Evolutionary conservation across 2,113 vertebrate genomes (phyloP), one percentile per base, ranked within the genome.

Genomic region (human): DNA sequence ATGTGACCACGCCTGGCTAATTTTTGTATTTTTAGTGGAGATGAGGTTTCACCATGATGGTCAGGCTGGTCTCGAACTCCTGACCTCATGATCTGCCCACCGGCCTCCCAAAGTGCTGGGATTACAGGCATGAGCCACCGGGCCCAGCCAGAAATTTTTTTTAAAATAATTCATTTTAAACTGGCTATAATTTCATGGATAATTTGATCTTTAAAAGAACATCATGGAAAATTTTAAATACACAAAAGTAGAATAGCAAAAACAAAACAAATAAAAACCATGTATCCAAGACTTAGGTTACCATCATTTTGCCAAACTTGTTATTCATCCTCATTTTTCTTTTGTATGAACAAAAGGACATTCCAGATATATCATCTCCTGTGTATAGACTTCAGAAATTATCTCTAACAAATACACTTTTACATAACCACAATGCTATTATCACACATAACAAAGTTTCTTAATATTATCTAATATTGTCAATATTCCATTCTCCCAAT

Each of bases 131-230:
- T 55, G 52, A 55, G 52, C 52, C 52, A 55, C 52, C 18, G 20
- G 1, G 6, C 6, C 52, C 18, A 55, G 52, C 52, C 52, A 55
- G 52, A 55, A 55, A 7, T 20, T 55, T 55, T 7, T 55, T 55
- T 55, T 20, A 9, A 79, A 92, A n/a, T 45, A 2, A 93, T 59
- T 90, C 48, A 86, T 10, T 79, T 89, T 25, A 79, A 94, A 72
- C 30, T 87, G 68, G 23, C 57, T 96, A 48, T 66, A 97, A 81
- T 73, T 90, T 76, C 59, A 93, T 40, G 32, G 25, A 68, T 75
- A 82, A 45, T 45, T 94, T 94, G 92, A 94, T 48, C 55, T 81
- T 97, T 76, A 43, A 84, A 86, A 94, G 43, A 95, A 93, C 6
- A 83, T 79, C 48, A 73, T 0, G 18, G 70, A 95, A 93, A 96